Conservation (phyloP, 2,113 vertebrate species). For the Microtus richardsoni region DNA sequence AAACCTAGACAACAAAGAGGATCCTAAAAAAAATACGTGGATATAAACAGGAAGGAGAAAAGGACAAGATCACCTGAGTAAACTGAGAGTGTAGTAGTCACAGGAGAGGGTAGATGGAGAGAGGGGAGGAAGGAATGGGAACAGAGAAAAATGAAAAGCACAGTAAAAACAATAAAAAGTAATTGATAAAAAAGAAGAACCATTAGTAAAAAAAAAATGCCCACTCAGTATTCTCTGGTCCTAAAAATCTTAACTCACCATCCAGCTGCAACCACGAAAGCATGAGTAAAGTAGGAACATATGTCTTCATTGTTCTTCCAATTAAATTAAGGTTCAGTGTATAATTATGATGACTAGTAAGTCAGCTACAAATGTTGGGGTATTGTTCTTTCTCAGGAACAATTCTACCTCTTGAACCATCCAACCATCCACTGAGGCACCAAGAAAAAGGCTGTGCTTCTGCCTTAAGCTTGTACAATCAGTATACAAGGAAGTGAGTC, state of each 20-base stretch:
- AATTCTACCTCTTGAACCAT: background rate
- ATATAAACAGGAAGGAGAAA: too few species aligned
- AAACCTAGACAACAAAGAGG: too few species aligned
- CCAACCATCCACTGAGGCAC: background rate
- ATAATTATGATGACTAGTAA: background rate
- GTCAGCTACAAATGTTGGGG: background rate
- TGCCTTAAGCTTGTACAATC: background rate
- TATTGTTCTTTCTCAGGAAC: background rate
- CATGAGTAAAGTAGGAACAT: background rate
- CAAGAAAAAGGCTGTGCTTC: background rate
- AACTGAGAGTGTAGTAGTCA: too few species aligned
- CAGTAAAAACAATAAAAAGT: too few species aligned
- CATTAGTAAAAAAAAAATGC: too few species aligned
- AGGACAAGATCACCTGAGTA: too few species aligned
- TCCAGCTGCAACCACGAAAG: conserved; percentile 22
- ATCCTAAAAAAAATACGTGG: too few species aligned
- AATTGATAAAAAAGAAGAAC: too few species aligned
- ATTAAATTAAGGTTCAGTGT: background rate
- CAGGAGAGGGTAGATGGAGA: too few species aligned
- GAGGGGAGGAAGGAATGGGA: too few species aligned
- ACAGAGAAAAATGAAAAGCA: too few species aligned
- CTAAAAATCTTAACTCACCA: conserved; percentile 45
- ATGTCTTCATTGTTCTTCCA: background rate
- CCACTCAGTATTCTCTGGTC: background rate
- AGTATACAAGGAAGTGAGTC: background rate